These are phyloP conservation scores for Rosalia funebris DNA, from an alignment of 2,888 invertebrate genomes.

Conservation along the genomic window DNA sequence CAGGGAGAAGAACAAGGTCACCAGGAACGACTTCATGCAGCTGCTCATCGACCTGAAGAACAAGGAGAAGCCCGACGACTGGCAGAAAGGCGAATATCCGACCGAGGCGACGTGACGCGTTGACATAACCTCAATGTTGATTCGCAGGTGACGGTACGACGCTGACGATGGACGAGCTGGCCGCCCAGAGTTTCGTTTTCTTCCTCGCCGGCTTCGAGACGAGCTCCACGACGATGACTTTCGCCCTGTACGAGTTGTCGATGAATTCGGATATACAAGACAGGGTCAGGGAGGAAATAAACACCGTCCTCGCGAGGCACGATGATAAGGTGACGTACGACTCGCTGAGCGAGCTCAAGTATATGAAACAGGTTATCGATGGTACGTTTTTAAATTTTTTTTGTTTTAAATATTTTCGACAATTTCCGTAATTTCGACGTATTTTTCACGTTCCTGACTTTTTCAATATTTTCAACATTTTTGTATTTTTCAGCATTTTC, in stretches of 20 bases:
- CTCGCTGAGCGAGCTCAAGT: neutral
- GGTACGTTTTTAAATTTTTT: no score
- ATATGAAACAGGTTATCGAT: no score
- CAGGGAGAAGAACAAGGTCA: constrained; percentile 41
- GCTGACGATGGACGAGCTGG: neutral
- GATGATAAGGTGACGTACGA: constrained; percentile 30
- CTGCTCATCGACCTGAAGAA: constrained; percentile 67
- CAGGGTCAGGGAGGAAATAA: constrained; percentile 42
- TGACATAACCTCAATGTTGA: neutral
- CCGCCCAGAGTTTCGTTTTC: constrained; percentile 5
- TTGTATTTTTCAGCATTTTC: no score
- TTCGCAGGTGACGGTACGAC: neutral
- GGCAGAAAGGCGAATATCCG: neutral
- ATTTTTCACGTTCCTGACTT: no score
- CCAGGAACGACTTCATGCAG: constrained; percentile 68
- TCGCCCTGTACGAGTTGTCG: constrained; percentile 42
- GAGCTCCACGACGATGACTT: constrained; percentile 47
- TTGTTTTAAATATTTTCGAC: no score
- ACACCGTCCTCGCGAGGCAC: constrained; percentile 36
- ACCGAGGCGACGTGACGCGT: neutral
- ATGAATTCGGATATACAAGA: constrained; percentile 41
- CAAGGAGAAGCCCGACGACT: neutral
- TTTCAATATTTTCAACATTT: no score
- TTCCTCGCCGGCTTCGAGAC: constrained; percentile 46
- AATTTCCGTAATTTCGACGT: no score